Evolutionary conservation across 64 coral and sea anemone species (phyloP), one percentile per base, ranked within the genome.

Genomic region (Acropora tenuis): DNA sequence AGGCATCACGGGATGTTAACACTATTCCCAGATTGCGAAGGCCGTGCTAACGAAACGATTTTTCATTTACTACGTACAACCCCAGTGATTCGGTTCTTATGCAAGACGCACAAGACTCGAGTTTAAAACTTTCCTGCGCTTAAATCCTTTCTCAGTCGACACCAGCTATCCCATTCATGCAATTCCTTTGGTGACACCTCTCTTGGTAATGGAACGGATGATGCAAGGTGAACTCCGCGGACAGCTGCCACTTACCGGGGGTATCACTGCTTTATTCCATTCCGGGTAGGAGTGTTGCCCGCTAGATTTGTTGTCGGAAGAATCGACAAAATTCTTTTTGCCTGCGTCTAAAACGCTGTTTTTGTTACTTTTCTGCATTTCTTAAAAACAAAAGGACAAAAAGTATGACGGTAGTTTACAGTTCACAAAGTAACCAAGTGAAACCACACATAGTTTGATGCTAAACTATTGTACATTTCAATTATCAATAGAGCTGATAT

Each of bases 251-350:
- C 15, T 13, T 75, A 85, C 82, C n/a, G 15, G 5, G 48, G 82
- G 82, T 16, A 85, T 85, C 8, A 85, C 82, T 20, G 12, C 5
- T 43, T 72, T 71, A 71, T 30, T 49, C 82, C 82, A 85, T 16
- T 69, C 82, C 1, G 82, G 82, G 47, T 49, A 85, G 7, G 65
- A 69, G 30, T 85, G 49, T 18, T 71, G 63, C 19, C 65, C 46
- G 18, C 61, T 20, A 0, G 61, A 71, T 43, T 40, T 48, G 17
- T 4, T 16, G 12, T 72, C 46, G 49, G 1, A 11, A 19, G 46
- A 47, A 47, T 10, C 60, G 60, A 3, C 11, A 13, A 63, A 15
- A 63, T 18, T 5, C 61, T 69, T 84, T 89, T 80, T 89, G 19
- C 11, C 2, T 49, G 48, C 41, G 1, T 80, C 88, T 5, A 81